Evolutionary conservation across 2,888 invertebrate genomes (phyloP).

Genomic region (Cryptocephalus primarius): DNA sequence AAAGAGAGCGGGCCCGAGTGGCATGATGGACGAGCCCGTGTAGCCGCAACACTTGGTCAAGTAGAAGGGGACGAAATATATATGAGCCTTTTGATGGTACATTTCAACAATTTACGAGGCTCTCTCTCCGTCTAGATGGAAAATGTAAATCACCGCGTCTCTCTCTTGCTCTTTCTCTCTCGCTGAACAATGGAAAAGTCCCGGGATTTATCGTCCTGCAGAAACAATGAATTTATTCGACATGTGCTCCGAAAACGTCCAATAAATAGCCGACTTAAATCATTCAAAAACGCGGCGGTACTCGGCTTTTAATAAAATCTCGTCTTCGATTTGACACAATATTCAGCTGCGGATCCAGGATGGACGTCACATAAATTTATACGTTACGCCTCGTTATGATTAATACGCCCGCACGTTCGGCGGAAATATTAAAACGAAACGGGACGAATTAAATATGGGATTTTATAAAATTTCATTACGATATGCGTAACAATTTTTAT

Average conservation of each 20-base stretch:
- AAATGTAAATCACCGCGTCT: conserved; percentile 32
- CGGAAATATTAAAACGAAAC: too few relatives aligned
- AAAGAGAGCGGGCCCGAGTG: conserved; percentile 18
- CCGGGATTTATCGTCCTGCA: conserved; percentile 24
- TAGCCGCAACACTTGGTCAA: conserved; percentile 28
- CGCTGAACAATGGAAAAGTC: conserved; percentile 16
- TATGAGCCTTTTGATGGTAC: conserved; percentile 33
- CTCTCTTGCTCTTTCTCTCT: background rate
- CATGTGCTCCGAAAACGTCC: conserved; percentile 16
- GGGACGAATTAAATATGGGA: too few relatives aligned
- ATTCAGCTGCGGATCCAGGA: too few relatives aligned
- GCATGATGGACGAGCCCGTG: conserved; percentile 28
- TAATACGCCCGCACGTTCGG: too few relatives aligned
- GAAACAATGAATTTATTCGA: conserved; percentile 25
- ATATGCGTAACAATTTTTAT: too few relatives aligned
- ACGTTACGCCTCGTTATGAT: too few relatives aligned
- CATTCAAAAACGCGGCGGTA: background rate
- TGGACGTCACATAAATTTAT: too few relatives aligned
- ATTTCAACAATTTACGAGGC: conserved; percentile 35
- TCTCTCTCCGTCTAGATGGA: conserved; percentile 33
- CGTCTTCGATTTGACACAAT: too few relatives aligned
- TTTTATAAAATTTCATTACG: too few relatives aligned
- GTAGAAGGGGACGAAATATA: conserved; percentile 23
- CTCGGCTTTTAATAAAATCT: too few relatives aligned
- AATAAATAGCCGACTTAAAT: conserved; percentile 6